Percentiles rank a stretch among this genome's conserved stretches.
Evolutionary conservation across 1,140 invertebrate genomes (phyloP).

Genomic region (Sesamia nonagrioides): DNA sequence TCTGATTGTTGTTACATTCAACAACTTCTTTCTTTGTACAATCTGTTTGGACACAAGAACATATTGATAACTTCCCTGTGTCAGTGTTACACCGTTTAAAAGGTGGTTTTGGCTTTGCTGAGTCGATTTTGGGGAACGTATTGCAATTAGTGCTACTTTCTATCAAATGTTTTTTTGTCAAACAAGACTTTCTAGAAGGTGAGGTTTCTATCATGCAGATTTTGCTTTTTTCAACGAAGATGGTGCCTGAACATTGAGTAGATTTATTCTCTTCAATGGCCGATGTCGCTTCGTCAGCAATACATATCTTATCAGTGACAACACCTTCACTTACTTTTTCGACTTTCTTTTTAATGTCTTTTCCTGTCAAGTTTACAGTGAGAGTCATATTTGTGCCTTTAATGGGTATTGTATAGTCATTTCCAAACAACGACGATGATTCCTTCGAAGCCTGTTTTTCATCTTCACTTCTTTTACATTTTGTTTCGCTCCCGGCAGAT

Average conservation of each 20-base stretch:
- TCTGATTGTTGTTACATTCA: slow-evolving; percentile 3
- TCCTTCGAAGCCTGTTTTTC: background rate
- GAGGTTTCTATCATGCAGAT: slow-evolving; percentile 10
- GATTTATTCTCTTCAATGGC: slow-evolving; percentile 71
- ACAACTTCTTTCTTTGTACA: background rate
- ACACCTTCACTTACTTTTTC: slow-evolving; percentile 49
- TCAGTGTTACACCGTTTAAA: slow-evolving; percentile 72
- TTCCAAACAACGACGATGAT: background rate
- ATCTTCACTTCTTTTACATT: background rate
- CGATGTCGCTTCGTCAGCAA: slow-evolving; percentile 64
- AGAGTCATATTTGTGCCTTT: slow-evolving; percentile 81
- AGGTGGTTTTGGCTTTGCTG: slow-evolving; percentile 60
- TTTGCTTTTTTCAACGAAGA: slow-evolving; percentile 16
- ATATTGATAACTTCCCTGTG: slow-evolving; percentile 58
- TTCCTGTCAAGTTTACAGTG: slow-evolving; percentile 70
- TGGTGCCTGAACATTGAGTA: slow-evolving; percentile 58
- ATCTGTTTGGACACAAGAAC: slow-evolving; percentile 51
- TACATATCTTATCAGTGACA: slow-evolving; percentile 56
- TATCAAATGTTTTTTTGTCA: slow-evolving; percentile 35
- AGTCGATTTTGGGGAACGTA: slow-evolving; percentile 70
- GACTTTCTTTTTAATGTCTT: slow-evolving; percentile 32
- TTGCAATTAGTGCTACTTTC: slow-evolving; percentile 57
- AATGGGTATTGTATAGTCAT: slow-evolving; percentile 75
- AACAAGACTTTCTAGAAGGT: slow-evolving; percentile 34
- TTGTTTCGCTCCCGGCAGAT: background rate